Evolutionary conservation across 2,888 invertebrate species (phyloP).

Genomic region (Hipparchia semele): DNA sequence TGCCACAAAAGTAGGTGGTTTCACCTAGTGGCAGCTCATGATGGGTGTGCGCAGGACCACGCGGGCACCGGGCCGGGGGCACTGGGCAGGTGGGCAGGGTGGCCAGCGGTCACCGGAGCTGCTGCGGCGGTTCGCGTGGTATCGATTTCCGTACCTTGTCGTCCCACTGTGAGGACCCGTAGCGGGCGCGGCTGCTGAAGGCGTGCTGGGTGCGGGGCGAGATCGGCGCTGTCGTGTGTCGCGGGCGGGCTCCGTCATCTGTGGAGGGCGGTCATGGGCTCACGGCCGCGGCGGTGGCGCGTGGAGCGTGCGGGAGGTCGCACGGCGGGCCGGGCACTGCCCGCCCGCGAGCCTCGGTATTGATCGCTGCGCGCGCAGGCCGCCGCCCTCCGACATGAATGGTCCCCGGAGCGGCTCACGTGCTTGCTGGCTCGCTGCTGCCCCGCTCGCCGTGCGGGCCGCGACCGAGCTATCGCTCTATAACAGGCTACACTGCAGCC

Average conservation of each 20-base stretch:
- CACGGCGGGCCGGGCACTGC: slow-evolving; percentile 75
- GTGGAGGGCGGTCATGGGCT: slow-evolving; percentile 77
- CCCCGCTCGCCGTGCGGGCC: slow-evolving; percentile 51
- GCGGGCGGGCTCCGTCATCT: slow-evolving; percentile 82
- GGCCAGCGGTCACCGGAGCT: slow-evolving; percentile 53
- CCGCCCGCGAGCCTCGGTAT: slow-evolving; percentile 66
- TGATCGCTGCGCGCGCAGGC: slow-evolving; percentile 70
- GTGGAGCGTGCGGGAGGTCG: slow-evolving; percentile 61
- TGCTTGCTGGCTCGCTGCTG: slow-evolving; percentile 51
- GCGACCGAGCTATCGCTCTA: not conserved
- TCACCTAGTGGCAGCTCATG: not conserved
- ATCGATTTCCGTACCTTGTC: slow-evolving; percentile 77
- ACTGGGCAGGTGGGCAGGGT: slow-evolving; percentile 30
- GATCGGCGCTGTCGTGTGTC: slow-evolving; percentile 62
- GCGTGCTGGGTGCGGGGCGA: slow-evolving; percentile 67
- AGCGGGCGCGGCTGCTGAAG: slow-evolving; percentile 53
- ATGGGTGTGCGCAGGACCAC: slow-evolving; percentile 19
- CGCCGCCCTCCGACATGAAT: slow-evolving; percentile 72
- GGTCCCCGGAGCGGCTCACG: slow-evolving; percentile 77
- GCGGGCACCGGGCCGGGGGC: slow-evolving; percentile 39
- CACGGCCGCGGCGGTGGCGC: slow-evolving; percentile 52
- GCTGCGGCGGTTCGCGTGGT: slow-evolving; percentile 56
- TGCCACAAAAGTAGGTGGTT: not conserved
- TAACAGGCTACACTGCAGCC: not conserved
- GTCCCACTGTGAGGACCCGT: slow-evolving; percentile 54